These are phyloP conservation scores for Accipiter virgatus DNA, from an alignment of 2,113 vertebrate genomes.

Conservation along the genomic window DNA sequence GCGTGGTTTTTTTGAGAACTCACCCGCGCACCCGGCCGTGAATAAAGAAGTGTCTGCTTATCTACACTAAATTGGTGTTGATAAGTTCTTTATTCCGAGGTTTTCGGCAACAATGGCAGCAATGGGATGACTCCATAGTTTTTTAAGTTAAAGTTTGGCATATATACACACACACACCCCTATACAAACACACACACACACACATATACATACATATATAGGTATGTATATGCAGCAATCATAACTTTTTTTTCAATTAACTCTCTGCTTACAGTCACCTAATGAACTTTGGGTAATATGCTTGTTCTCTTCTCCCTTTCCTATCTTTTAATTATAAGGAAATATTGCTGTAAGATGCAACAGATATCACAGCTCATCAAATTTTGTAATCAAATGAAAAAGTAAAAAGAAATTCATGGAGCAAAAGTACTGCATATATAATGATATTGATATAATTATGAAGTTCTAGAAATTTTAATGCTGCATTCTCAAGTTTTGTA, in stretches of 20 bases:
- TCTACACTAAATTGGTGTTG: too few species aligned
- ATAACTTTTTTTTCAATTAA: neutral
- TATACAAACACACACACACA: fast-evolving
- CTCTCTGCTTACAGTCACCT: neutral
- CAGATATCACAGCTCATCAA: neutral
- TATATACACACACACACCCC: too few species aligned
- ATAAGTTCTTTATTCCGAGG: too few species aligned
- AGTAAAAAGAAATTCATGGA: neutral
- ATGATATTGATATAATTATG: neutral
- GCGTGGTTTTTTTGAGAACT: too few species aligned
- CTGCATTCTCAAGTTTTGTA: neutral
- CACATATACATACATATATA: neutral
- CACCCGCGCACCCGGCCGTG: too few species aligned
- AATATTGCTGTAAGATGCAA: neutral
- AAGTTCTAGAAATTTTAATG: neutral
- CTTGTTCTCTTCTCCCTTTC: neutral
- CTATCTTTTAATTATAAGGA: neutral
- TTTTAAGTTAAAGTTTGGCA: neutral
- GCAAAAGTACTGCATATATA: neutral
- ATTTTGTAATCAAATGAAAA: neutral
- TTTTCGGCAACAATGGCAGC: neutral
- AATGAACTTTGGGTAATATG: neutral
- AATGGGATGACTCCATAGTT: neutral
- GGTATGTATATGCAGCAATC: neutral
- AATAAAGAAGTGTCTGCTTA: too few species aligned